A percentile compares a stretch with the other conserved stretches of the same genome.
Evolutionary conservation across 2,113 vertebrate species (phyloP).

Genomic region (Cyanoderma ruficeps): DNA sequence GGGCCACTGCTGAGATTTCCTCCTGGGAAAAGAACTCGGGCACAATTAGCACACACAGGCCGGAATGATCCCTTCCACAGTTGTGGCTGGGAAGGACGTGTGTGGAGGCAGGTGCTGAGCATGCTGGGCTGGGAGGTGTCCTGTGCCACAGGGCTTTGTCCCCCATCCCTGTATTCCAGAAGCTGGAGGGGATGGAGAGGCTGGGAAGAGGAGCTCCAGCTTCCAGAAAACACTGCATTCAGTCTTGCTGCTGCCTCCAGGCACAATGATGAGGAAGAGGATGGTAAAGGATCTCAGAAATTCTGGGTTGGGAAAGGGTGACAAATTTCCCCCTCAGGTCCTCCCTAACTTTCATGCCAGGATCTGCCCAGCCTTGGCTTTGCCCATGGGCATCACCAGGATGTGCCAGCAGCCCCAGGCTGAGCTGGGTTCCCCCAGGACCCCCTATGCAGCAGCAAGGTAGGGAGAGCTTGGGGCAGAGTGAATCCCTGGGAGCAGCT

Average conservation of each 20-base stretch:
- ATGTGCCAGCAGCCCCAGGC: rapidly evolving
- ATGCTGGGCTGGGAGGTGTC: not conserved
- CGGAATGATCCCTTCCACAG: not conserved
- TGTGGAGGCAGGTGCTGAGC: not conserved
- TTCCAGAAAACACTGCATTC: not conserved
- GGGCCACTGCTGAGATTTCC: not conserved
- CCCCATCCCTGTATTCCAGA: not conserved
- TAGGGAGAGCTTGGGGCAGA: not conserved
- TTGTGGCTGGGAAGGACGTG: not conserved
- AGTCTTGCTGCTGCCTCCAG: not conserved
- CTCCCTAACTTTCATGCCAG: not conserved
- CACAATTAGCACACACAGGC: not conserved
- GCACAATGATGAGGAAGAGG: not conserved
- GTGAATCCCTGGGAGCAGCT: not conserved
- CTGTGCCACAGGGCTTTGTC: not conserved
- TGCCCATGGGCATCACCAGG: not conserved
- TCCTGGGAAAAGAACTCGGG: not conserved
- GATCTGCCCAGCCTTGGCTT: not conserved
- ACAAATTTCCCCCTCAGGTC: not conserved
- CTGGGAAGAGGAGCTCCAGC: not conserved
- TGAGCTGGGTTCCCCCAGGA: not conserved
- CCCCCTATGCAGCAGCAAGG: rapidly evolving
- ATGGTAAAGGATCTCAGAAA: not conserved
- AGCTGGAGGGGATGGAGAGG: not conserved
- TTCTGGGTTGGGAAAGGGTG: not conserved